Evolutionary conservation across 1,140 invertebrate species (phyloP), one percentile per base, ranked within the genome.

Genomic region (Helicorthomorpha holstii): DNA sequence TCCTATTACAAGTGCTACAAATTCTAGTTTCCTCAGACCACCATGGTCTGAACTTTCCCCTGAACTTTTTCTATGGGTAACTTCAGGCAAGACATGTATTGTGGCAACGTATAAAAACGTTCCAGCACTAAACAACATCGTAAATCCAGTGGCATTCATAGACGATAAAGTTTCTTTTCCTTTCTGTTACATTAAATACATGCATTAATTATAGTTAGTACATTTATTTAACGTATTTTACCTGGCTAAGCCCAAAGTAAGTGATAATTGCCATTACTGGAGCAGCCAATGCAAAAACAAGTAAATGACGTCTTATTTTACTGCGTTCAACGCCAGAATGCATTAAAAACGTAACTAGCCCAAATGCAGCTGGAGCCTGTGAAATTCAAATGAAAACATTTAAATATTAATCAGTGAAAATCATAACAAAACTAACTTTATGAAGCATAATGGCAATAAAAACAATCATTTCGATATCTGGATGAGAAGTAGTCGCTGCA

Each of bases 371-470:
- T 2, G 95, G 95, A 14, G 91, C 93, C 82, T 85, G 59, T 49
- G 67, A 62, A 41, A 52, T 48, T 54, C 58, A 56, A 21, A 55
- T 24, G 24, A 24, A 50, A 51, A 46, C 3, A 51, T 44, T 44
- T 42, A 24, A 50, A 14, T 49, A 27, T 23, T 2, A 24, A 23
- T 24, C 45, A 46, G 43, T n/a, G 26, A 44, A 44, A 16, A 41
- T 29, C 19, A 45, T 44, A 21, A n/a, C 41, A 52, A 22, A 7
- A 52, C 44, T 57, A 67, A 84, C 82, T 73, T 99, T 99, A 63
- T 99, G 95, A 16, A 99, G 71, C 92, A 99, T 98, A 56, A 98
- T 98, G 24, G 95, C 95, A 29, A 95, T 66, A 67, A 98, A 98
- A 21, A 99, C 91, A 56, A 99, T 94, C 60, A 94, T 80, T 72